A percentile compares a stretch with the other conserved stretches of the same genome.
Evolutionary conservation across 1,140 invertebrate genomes (phyloP).

Genomic region (Drosophila lacteicornis): DNA sequence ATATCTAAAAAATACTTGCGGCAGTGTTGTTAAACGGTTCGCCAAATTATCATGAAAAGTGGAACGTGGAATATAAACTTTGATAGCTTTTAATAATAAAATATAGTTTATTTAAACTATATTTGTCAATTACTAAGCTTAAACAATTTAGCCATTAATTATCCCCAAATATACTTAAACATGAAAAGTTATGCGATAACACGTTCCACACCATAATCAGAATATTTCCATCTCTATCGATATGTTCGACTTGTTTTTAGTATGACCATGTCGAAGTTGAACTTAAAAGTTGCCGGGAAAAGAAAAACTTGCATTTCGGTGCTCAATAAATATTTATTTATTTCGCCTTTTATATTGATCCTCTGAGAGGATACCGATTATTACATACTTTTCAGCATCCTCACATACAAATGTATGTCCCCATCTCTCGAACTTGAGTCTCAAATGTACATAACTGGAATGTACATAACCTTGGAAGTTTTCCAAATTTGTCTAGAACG

Average conservation of each 20-base stretch:
- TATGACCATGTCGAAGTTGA: too few species aligned
- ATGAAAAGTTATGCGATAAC: background rate
- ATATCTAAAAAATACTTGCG: background rate
- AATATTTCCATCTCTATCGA: too few species aligned
- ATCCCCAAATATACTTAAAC: background rate
- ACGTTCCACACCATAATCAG: background rate
- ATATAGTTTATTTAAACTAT: too few species aligned
- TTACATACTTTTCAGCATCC: too few species aligned
- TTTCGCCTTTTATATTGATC: too few species aligned
- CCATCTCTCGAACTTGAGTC: conserved; percentile 48
- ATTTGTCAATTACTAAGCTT: too few species aligned
- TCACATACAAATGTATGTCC: background rate
- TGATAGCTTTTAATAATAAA: background rate
- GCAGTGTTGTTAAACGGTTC: background rate
- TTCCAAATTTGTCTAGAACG: conserved; percentile 60
- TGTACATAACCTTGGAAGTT: conserved; percentile 27
- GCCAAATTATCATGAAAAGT: background rate
- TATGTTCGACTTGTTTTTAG: too few species aligned
- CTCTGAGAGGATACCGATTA: too few species aligned
- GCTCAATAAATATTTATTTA: too few species aligned
- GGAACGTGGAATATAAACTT: background rate
- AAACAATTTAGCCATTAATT: background rate
- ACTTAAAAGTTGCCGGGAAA: too few species aligned
- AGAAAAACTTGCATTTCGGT: too few species aligned
- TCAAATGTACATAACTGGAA: conserved; percentile 72